Evolutionary conservation across 2,113 vertebrate species (phyloP).

Genomic region (Macrotus californicus): DNA sequence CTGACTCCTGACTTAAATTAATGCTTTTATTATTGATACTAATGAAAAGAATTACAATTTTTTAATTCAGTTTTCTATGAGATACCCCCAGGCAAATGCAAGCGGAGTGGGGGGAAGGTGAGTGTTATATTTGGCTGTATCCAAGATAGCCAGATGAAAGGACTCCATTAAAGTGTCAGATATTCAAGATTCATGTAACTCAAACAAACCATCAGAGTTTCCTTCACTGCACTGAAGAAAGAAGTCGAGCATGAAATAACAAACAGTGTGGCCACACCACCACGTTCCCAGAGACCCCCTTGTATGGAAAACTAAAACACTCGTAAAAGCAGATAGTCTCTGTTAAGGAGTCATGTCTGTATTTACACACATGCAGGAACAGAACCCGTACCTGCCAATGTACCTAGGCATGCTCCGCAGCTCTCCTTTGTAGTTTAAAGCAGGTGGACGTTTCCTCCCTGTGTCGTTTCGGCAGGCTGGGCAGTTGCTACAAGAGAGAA

Average conservation of each 20-base stretch:
- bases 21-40: not conserved
- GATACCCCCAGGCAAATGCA: not conserved
- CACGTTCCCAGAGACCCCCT: not conserved
- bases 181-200: not conserved
- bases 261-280: not conserved
- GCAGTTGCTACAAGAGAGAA: not conserved
- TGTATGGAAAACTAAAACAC: not conserved
- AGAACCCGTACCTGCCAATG: not conserved
- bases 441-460: not conserved
- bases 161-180: not conserved
- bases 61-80: not conserved
- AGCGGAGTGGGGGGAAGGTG: not conserved
- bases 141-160: not conserved
- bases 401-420: not conserved
- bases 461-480: not conserved
- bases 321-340: not conserved
- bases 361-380: not conserved
- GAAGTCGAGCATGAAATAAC: not conserved
- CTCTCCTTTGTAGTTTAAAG: not conserved
- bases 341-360: not conserved
- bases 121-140: not conserved
- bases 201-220: not conserved
- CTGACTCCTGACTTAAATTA: not conserved
- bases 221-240: not conserved
- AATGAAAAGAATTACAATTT: not conserved